Base-by-base conservation (phyloP, 53 echinoderm and acorn worm genomes). In the Temnopleurus reevesii region DNA sequence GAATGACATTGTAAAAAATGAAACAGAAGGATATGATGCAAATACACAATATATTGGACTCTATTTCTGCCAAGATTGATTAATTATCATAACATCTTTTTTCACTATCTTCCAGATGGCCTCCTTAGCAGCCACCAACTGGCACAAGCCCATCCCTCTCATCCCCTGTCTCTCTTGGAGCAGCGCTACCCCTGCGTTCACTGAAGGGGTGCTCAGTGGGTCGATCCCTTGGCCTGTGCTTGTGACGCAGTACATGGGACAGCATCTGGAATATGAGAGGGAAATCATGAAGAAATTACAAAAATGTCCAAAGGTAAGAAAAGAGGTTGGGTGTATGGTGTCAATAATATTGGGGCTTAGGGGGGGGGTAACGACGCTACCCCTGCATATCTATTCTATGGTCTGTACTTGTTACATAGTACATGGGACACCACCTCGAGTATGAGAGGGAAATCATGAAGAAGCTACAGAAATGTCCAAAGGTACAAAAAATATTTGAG, bases 141-240 rank as follows among this genome's bases (percentile, higher is more conserved):
- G 95, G 96, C 92, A 96, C 77, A 95, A 95, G 53, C 96, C 95
- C 49, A 90, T 96, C 24, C 91, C 95, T 19, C 89, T 95, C 21
- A 89, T 94, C 4, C 96, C 96, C 0, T 94, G 96, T 53, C 90
- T 96, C 12, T 96, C 96, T 8, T 96, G 96, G 96, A 93, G 93
- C 79, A 94, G 93, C 76, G 96, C 93, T 27, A 96, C 96, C 2
- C 96, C 96, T 2, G 94, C 86, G 38, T 96, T 96, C 89, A 96
- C 96, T 0, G 83, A 92, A 46, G 94, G 96, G 24, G 96, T 94
- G 3, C 53, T 96, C 76, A 94, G 94, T 35, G 94, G 93, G 5
- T 63, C 96, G 26, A 93, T 96, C 43, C 93, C 96, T 8, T 96
- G 96, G 94, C 89, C 92, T 21, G 83, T 90, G 28, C 91, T 96